phyloP scores from a whole-genome alignment of 2,113 vertebrate genomes.

The Silurus glanis region DNA sequence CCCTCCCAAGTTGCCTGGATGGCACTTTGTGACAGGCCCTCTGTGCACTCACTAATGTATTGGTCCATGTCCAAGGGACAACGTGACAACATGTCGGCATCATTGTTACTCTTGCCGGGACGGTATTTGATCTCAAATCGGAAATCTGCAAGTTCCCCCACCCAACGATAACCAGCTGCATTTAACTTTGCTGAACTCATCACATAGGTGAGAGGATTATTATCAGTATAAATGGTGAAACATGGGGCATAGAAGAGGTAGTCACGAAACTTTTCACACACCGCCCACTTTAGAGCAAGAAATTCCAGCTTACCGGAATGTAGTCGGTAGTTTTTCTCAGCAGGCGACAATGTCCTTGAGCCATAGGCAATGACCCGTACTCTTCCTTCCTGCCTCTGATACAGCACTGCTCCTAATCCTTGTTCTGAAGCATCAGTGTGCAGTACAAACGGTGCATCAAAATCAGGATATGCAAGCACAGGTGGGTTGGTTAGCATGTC shows the following conservation, averaged over 20 bases:
- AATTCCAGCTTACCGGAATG: background rate
- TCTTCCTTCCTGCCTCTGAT: background rate
- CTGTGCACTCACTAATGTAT: no score
- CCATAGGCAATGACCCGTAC: background rate
- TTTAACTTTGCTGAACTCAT: background rate
- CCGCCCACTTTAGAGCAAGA: background rate
- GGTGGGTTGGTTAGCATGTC: background rate
- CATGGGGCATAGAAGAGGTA: background rate
- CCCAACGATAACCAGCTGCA: background rate
- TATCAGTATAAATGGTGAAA: background rate
- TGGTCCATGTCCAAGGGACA: no score
- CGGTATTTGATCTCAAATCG: conserved; percentile 13
- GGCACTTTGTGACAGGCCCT: no score
- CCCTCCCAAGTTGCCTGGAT: no score
- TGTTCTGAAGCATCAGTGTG: background rate
- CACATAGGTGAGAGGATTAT: background rate
- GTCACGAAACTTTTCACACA: background rate
- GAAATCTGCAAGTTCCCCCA: conserved; percentile 9
- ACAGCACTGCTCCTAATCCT: background rate
- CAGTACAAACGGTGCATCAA: background rate
- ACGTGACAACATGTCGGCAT: no score
- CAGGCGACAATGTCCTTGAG: background rate
- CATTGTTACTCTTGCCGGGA: background rate
- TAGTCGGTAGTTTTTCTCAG: background rate
- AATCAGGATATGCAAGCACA: conserved; percentile 18